Evolutionary conservation across 2,113 vertebrate genomes (phyloP).

Genomic region (Ochotona princeps): DNA sequence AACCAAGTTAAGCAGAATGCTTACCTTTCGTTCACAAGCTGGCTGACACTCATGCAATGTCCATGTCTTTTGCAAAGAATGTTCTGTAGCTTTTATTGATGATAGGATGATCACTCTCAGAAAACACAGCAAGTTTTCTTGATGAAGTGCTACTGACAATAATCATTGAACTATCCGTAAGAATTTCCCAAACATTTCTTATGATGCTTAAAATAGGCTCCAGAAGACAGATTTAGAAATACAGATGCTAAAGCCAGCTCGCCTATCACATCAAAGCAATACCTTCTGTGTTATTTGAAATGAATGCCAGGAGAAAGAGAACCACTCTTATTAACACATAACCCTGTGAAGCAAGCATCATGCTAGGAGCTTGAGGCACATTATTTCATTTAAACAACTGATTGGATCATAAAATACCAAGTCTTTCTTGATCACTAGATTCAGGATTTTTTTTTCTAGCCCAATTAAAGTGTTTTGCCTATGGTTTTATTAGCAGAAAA

Average conservation of each 20-base stretch:
- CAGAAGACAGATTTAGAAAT: not conserved
- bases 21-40: constrained; percentile 54
- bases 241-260: not conserved
- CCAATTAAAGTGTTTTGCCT: not conserved
- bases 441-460: not conserved
- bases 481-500: constrained; percentile 10
- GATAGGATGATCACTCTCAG: not conserved
- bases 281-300: not conserved
- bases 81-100: constrained; percentile 38
- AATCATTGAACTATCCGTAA: not conserved
- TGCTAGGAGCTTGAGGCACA: not conserved
- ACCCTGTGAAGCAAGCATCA: not conserved
- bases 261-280: not conserved
- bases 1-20: constrained; percentile 41
- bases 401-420: not conserved
- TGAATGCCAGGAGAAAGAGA: not conserved
- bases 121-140: not conserved
- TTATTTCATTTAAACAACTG: not conserved
- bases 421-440: not conserved
- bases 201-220: not conserved
- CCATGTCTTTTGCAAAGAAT: not conserved
- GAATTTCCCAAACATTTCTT: not conserved
- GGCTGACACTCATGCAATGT: constrained; percentile 11
- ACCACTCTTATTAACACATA: not conserved
- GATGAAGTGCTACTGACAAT: not conserved